A percentile compares a stretch with the other conserved stretches of the same genome.
Conservation (phyloP, 2,888 invertebrate genomes). For the Incurvaria masculella region DNA sequence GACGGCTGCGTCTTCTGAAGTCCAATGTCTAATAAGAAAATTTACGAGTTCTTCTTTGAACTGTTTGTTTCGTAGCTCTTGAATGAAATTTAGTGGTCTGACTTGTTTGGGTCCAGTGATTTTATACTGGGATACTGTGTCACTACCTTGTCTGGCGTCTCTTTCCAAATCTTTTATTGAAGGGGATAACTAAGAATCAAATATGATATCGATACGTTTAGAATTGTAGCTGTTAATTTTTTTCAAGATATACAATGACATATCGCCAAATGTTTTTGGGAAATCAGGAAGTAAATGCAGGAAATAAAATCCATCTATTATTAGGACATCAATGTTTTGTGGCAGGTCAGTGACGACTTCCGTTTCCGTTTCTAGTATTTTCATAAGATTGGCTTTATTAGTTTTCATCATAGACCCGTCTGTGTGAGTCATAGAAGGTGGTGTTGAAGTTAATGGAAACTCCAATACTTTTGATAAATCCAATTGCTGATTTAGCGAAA, state of each 20-base stretch:
- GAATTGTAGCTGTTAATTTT: constrained; percentile 17
- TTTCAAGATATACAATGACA: constrained; percentile 15
- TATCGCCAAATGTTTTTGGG: too few relatives aligned
- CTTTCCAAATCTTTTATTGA: constrained; percentile 16
- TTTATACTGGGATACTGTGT: too few relatives aligned
- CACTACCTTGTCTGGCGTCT: too few relatives aligned
- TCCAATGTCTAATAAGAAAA: constrained; percentile 19
- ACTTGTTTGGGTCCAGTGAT: constrained; percentile 10
- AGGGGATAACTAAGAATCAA: constrained; percentile 17
- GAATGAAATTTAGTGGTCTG: constrained; percentile 13
- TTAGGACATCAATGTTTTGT: too few relatives aligned
- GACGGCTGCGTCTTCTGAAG: constrained; percentile 8
- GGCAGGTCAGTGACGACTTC: constrained; percentile 5
- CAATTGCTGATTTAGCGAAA: too few relatives aligned
- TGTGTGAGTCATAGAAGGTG: constrained; percentile 17
- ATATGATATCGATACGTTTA: constrained; percentile 15
- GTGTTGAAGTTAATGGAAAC: constrained; percentile 4
- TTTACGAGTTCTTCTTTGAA: constrained; percentile 19
- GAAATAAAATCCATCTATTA: too few relatives aligned
- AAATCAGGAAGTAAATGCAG: too few relatives aligned
- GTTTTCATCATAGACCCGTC: constrained; percentile 18
- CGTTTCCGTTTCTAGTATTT: constrained; percentile 16
- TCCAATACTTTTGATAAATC: too few relatives aligned
- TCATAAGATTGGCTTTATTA: constrained; percentile 16
- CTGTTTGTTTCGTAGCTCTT: constrained; percentile 17